phyloP scores from a whole-genome alignment of 2,888 invertebrate genomes.

The Dolichomitus sp. region DNA sequence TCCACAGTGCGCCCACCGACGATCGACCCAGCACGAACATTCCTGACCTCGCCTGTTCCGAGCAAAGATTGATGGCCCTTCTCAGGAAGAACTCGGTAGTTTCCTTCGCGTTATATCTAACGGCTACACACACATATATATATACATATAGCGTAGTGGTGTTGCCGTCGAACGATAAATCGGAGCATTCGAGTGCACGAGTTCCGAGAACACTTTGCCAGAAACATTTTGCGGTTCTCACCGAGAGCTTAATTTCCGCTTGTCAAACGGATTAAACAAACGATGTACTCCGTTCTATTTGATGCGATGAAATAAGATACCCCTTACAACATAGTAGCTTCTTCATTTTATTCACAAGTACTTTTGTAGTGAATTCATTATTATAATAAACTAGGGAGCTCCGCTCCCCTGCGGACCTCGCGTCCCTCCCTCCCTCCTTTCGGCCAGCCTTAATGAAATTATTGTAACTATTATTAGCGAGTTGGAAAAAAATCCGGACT shows the following conservation, averaged over 20 bases:
- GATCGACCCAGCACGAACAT: constrained; percentile 51
- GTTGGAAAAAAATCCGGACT: too few relatives aligned
- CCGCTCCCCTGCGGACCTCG: too few relatives aligned
- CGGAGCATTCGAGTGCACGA: constrained; percentile 42
- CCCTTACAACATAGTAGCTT: background rate
- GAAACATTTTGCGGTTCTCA: constrained; percentile 33
- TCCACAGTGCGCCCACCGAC: constrained; percentile 34
- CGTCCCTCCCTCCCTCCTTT: too few relatives aligned
- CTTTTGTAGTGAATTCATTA: background rate
- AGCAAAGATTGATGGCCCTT: constrained; percentile 59
- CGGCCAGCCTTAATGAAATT: too few relatives aligned
- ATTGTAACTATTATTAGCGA: too few relatives aligned
- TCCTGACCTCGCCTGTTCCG: constrained; percentile 51
- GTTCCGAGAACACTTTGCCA: constrained; percentile 37
- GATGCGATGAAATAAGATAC: background rate
- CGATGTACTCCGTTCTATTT: constrained; percentile 1
- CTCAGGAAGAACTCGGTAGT: constrained; percentile 51
- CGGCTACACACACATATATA: constrained; percentile 9
- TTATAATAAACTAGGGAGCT: background rate
- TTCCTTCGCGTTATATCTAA: constrained; percentile 30
- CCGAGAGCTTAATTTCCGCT: constrained; percentile 2
- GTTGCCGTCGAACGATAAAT: constrained; percentile 44
- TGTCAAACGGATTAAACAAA: constrained; percentile 23
- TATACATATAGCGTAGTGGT: background rate
- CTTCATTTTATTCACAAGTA: background rate